These are phyloP conservation scores for Drosophila emarginata DNA, from an alignment of 2,888 invertebrate species.

Conservation along the genomic window DNA sequence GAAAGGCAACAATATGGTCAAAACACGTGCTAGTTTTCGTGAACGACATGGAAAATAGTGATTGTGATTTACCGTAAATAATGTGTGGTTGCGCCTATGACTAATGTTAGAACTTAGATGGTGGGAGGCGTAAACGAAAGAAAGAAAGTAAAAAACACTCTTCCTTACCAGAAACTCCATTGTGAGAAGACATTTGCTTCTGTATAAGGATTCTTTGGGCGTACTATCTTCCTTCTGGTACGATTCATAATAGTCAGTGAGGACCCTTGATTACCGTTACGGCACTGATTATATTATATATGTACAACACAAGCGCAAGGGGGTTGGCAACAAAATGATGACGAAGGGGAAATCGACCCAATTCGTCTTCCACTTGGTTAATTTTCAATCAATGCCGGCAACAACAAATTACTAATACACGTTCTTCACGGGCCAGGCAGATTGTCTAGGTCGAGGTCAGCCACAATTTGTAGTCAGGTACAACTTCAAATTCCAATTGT, in stretches of 20 bases:
- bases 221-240: conserved; percentile 83
- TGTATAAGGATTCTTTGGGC: conserved; percentile 85
- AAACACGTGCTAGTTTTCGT: conserved; percentile 46
- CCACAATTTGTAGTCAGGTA: conserved; percentile 23
- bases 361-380: conserved; percentile 25
- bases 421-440: conserved; percentile 16
- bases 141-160: background rate
- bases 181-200: conserved; percentile 86
- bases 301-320: no score
- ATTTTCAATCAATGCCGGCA: conserved; percentile 28
- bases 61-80: conserved; percentile 47
- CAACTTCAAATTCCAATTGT: conserved; percentile 16
- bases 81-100: conserved; percentile 14
- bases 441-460: conserved; percentile 61
- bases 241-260: conserved; percentile 77
- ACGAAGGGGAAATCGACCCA: conserved; percentile 8
- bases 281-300: conserved; percentile 5
- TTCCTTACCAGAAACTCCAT: conserved; percentile 87
- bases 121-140: background rate
- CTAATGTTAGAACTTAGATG: conserved; percentile 21
- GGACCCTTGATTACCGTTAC: conserved; percentile 51
- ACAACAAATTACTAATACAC: conserved; percentile 22
- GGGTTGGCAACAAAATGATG: conserved; percentile 6
- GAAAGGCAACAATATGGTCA: conserved; percentile 29
- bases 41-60: background rate